A percentile compares a stretch with the other conserved stretches of the same genome.
phyloP scores from a whole-genome alignment of 1,140 invertebrate species.

The Micrasema longulum region DNA sequence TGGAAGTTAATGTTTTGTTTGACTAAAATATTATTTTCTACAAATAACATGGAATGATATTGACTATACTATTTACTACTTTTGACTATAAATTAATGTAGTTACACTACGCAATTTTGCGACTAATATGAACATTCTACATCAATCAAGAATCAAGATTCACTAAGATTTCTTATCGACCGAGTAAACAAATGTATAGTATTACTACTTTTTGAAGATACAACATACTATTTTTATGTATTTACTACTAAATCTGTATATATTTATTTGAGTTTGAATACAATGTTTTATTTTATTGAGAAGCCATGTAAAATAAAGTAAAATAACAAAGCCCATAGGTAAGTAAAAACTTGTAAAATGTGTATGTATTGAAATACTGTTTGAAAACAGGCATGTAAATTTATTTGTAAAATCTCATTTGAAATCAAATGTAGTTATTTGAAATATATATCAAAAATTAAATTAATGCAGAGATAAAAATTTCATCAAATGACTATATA shows the following conservation, averaged over 20 bases:
- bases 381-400: too few relatives aligned
- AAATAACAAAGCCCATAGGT: too few relatives aligned
- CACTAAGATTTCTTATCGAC: constrained; percentile 29
- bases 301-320: background rate
- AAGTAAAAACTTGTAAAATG: too few relatives aligned
- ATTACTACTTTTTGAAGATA: constrained; percentile 41
- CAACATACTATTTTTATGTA: constrained; percentile 42
- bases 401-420: too few relatives aligned
- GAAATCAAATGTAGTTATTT: too few relatives aligned
- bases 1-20: constrained; percentile 18
- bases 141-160: constrained; percentile 13
- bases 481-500: too few relatives aligned
- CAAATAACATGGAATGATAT: constrained; percentile 40
- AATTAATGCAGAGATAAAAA: too few relatives aligned
- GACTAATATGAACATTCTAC: constrained; percentile 35
- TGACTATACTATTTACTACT: constrained; percentile 36
- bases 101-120: constrained; percentile 39
- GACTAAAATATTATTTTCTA: constrained; percentile 10
- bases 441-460: too few relatives aligned
- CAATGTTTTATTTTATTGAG: too few relatives aligned
- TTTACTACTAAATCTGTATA: constrained; percentile 4
- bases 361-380: too few relatives aligned
- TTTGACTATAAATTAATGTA: constrained; percentile 44
- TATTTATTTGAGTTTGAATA: background rate
- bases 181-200: constrained; percentile 20